Base-by-base conservation (phyloP, 2,797 vertebrate genomes). In the Forpus xanthops region DNA sequence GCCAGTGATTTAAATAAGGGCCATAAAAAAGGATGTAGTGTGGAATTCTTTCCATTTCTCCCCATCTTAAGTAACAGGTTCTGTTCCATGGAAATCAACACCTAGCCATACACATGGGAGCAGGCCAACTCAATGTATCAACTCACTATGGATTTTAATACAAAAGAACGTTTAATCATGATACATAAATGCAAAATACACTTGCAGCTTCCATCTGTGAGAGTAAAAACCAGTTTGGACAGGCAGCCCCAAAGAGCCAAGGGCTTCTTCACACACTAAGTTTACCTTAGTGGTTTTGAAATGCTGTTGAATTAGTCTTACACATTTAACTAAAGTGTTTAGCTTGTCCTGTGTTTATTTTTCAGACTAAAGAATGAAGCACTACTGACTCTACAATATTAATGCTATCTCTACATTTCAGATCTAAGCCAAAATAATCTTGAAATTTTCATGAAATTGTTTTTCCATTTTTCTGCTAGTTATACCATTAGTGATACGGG, bases 391-490 rank as follows among this genome's bases (percentile, higher is more conserved):
- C 31, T 21, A 44, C 0, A 0, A 68, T 55, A 44, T 7, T 41
- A 53, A 68, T 75, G 65, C 37, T 62, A 53, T 87, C 75, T 80
- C 87, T 72, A 5, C 5, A 0, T 76, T 85, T 85, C 86, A 85
- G 49, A 77, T 33, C 11, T 31, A 75, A 95, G 65, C 72, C 72
- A 93, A 92, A 92, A 85, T 60, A 92, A 85, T 53, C 61, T 42
- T 85, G 44, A 93, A 17, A 41, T 83, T 91, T 80, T 93, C 75
- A 81, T 55, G 45, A 77, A 87, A 80, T 85, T 77, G 35, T 87
- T 92, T 93, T 92, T 87, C 81, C 84, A 91, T 92, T 95, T 96
- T 95, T 93, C 70, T 94, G 79, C 82, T 91, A 94, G 87, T 84
- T 91, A 72, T 60, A 89, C 62, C 53, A 87, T 77, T 87, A 91